A percentile compares a stretch with the other conserved stretches of the same genome.
Evolutionary conservation across 2,888 invertebrate genomes (phyloP).

Genomic region (Sepiola atlantica): DNA sequence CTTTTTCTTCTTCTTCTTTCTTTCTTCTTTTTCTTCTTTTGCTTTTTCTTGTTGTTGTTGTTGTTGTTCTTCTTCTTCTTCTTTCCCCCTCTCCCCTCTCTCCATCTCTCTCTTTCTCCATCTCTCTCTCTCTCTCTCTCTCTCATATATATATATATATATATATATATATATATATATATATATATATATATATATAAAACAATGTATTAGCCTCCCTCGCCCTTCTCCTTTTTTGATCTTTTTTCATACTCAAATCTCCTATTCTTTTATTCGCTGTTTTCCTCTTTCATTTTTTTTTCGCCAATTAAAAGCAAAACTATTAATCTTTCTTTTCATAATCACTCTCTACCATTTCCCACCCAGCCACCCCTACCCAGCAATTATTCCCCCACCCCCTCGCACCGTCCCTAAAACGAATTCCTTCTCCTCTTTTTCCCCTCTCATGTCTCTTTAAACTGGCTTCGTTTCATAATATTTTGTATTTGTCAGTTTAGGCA

Average conservation of each 20-base stretch:
- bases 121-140: neutral
- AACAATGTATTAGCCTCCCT: too few species aligned
- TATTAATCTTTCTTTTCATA: neutral
- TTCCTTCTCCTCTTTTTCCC: neutral
- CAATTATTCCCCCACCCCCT: too few species aligned
- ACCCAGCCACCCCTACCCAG: neutral
- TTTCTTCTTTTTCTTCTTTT: neutral
- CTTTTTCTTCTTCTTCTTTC: neutral
- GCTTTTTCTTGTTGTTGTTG: neutral
- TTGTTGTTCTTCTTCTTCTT: neutral
- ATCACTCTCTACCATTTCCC: neutral
- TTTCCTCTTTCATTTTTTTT: too few species aligned
- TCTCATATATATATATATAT: too few species aligned
- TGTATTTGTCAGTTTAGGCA: neutral
- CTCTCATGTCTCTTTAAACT: neutral
- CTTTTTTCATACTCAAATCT: neutral
- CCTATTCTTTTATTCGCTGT: neutral
- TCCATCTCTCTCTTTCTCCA: neutral
- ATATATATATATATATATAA: too few species aligned
- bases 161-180: too few species aligned
- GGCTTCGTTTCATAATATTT: slow-evolving; percentile 19
- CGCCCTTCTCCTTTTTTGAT: neutral
- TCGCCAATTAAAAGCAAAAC: neutral
- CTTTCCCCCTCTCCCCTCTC: neutral
- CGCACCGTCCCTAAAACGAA: neutral